phyloP scores from a whole-genome alignment of 2,797 vertebrate genomes.

The Zenarchopterus dispar region DNA sequence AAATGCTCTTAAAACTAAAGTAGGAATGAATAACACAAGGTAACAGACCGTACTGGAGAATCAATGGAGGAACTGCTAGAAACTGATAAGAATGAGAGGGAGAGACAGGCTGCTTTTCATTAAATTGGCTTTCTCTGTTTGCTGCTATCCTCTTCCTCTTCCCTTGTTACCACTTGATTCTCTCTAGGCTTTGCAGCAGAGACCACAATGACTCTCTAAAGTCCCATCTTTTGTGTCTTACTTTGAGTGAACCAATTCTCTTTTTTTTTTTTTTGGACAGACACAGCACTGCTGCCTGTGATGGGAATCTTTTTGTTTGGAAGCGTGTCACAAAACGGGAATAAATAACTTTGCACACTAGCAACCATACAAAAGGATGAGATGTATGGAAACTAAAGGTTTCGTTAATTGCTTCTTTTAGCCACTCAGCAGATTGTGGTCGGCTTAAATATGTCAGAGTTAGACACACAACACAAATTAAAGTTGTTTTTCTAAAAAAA shows the following conservation, averaged over 20 bases:
- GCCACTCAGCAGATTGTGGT: slow-evolving; percentile 33
- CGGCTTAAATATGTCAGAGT: slow-evolving; percentile 35
- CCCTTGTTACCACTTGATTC: slow-evolving; percentile 10
- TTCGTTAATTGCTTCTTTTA: slow-evolving; percentile 48
- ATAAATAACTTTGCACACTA: slow-evolving; percentile 42
- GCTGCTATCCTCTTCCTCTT: slow-evolving; percentile 6
- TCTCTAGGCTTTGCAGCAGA: slow-evolving; percentile 30
- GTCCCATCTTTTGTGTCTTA: slow-evolving; percentile 38
- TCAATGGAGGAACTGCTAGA: too few relatives aligned
- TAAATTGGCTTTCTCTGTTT: background rate
- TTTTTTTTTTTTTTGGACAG: slow-evolving; percentile 33
- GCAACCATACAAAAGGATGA: slow-evolving; percentile 36
- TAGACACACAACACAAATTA: slow-evolving; percentile 45
- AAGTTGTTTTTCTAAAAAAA: slow-evolving; percentile 40
- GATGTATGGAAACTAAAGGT: slow-evolving; percentile 50
- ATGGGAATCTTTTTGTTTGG: slow-evolving; percentile 44
- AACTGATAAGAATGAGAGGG: too few relatives aligned
- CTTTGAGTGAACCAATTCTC: slow-evolving; percentile 52
- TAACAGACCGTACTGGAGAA: too few relatives aligned
- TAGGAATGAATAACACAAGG: too few relatives aligned
- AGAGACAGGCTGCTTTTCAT: background rate
- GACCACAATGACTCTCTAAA: slow-evolving; percentile 26
- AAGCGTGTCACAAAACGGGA: slow-evolving; percentile 53
- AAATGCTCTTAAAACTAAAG: too few relatives aligned
- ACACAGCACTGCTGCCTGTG: slow-evolving; percentile 32